These are phyloP conservation scores for Etheostoma spectabile DNA, from an alignment of 2,113 vertebrate species.

Conservation along the genomic window DNA sequence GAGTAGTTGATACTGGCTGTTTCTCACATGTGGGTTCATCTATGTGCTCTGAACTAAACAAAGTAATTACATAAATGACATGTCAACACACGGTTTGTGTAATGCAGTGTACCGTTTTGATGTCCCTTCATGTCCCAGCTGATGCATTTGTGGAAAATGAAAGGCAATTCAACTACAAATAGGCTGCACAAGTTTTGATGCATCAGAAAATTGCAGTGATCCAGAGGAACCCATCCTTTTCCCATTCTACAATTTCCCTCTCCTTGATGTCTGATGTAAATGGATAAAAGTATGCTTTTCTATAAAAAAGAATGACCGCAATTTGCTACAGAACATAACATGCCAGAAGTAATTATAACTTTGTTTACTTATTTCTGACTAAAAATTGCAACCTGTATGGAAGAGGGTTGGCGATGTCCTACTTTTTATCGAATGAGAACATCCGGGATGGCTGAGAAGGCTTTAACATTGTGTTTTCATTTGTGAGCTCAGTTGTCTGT, in stretches of 20 bases:
- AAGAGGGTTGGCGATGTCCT: background rate
- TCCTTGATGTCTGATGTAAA: background rate
- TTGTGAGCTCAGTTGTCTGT: background rate
- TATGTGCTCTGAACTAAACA: slow-evolving; percentile 1
- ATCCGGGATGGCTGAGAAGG: background rate
- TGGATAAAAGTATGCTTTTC: background rate
- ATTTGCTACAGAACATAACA: background rate
- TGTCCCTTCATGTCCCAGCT: background rate
- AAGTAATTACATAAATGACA: background rate
- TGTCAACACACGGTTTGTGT: background rate
- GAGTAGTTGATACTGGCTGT: background rate
- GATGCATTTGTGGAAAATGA: background rate
- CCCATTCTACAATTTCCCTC: background rate
- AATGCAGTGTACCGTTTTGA: background rate
- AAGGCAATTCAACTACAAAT: slow-evolving; percentile 3
- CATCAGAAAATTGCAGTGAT: background rate
- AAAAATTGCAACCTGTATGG: background rate
- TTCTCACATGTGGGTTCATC: background rate
- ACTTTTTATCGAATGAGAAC: background rate
- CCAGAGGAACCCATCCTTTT: background rate
- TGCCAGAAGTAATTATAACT: background rate
- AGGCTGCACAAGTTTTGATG: background rate
- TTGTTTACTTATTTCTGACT: background rate
- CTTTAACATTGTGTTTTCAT: background rate
- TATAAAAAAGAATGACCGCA: background rate